Base-by-base conservation (phyloP, 2,888 invertebrate genomes). In the Tetramorium bicarinatum region DNA sequence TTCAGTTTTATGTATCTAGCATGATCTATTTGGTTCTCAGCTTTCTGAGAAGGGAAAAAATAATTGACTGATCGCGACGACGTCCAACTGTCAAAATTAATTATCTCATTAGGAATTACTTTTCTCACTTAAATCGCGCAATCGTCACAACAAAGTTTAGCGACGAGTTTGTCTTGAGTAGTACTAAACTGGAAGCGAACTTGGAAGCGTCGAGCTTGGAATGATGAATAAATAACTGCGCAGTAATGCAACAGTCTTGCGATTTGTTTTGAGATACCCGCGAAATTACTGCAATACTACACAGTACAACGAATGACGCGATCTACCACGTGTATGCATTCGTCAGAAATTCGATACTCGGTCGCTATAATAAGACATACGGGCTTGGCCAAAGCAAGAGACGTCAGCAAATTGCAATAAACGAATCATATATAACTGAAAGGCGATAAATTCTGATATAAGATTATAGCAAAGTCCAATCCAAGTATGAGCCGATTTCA, bases 201-300 rank as follows among this genome's bases (percentile, higher is more conserved):
- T 69, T 18, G 44, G 18, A 44, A 56, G 67, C 47, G 8, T 67
- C 44, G 67, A 34, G 29, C 29, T 34, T 79, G 59, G 18, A 59
- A 47, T n/a, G 59, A 61, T 71, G 74, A 41, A 82, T 84, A 77
- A 88, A 83, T 87, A 87, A 80, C 72, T 77, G 66, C 54, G 72
- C 74, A 49, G 72, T 86, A 76, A 82, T 29, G 61, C 64, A 80
- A 59, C 56, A 47, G 34, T 54, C 59, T 66, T 18, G 64, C 61
- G 81, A 85, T 71, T 79, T 29, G 25, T 52, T 34, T 62, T 29
- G 41, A 71, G 85, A 83, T 77, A 83, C 18, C 62, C 41, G 62
- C 21, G 52, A 62, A 76, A 81, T 81, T 81, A 64, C 62, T 62
- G 81, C 76, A 64, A 54, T 44, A 52, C 13, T 44, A 25, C 44